These are phyloP conservation scores for Fulica atra DNA, from an alignment of 2,113 vertebrate species.

Conservation along the genomic window DNA sequence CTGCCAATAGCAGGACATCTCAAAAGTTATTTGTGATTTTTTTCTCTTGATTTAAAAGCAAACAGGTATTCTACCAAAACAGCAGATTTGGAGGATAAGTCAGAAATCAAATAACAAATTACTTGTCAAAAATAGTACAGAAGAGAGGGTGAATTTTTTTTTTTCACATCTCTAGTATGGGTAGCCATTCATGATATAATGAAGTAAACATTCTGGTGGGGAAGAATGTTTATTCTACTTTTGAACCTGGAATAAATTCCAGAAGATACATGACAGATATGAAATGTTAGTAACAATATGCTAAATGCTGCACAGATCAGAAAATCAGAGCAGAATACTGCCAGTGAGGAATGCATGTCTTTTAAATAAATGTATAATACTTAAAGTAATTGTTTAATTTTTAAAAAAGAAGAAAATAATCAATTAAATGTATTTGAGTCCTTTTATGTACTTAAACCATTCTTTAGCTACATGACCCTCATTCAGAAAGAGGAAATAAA, in stretches of 20 bases:
- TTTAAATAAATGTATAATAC: neutral
- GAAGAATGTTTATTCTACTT: neutral
- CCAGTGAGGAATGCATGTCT: neutral
- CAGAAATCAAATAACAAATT: constrained; percentile 1
- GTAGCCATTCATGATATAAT: neutral
- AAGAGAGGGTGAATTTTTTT: neutral
- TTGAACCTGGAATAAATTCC: neutral
- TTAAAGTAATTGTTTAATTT: neutral
- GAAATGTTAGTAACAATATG: neutral
- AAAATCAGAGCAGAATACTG: neutral
- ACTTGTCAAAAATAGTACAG: neutral
- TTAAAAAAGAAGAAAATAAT: neutral
- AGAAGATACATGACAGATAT: neutral
- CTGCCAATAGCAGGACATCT: neutral
- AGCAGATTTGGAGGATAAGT: neutral
- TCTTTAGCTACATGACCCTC: accelerated
- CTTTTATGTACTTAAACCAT: neutral
- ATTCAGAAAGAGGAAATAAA: neutral
- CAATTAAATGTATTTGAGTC: neutral
- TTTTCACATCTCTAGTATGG: neutral
- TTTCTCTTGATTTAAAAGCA: neutral
- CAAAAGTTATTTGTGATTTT: neutral
- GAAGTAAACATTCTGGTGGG: neutral
- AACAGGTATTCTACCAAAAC: neutral
- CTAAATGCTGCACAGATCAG: neutral